These are phyloP conservation scores for Eulemur macaco DNA, from an alignment of 2,113 vertebrate species.

Conservation along the genomic window DNA sequence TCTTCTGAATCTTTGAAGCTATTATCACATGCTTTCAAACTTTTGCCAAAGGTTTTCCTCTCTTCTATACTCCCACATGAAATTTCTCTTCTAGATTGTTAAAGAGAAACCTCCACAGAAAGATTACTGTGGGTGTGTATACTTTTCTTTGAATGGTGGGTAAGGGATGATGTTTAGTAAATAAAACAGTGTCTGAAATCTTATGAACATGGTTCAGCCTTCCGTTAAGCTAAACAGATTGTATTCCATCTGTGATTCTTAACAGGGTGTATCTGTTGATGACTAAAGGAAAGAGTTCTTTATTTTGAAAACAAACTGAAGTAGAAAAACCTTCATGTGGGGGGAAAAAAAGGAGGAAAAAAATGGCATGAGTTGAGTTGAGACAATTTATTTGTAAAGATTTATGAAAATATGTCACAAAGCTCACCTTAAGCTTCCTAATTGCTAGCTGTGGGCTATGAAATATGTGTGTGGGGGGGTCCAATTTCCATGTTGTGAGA, in stretches of 20 bases:
- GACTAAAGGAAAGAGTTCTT: conserved; percentile 54
- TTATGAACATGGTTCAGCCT: conserved; percentile 18
- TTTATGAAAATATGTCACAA: conserved; percentile 61
- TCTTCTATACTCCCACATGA: conserved; percentile 37
- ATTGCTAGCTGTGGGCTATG: conserved; percentile 18
- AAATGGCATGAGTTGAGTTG: background rate
- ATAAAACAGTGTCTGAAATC: conserved; percentile 13
- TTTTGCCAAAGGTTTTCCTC: conserved; percentile 62
- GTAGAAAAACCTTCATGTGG: conserved; percentile 32
- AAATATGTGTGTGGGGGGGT: background rate
- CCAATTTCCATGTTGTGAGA: background rate
- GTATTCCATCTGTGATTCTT: conserved; percentile 41
- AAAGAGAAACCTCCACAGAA: conserved; percentile 55
- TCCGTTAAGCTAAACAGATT: conserved; percentile 55
- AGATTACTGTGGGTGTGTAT: background rate
- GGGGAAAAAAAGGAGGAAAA: background rate
- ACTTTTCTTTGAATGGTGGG: conserved; percentile 54
- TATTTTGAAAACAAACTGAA: conserved; percentile 62
- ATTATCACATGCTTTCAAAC: conserved; percentile 60
- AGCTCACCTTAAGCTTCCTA: conserved; percentile 35
- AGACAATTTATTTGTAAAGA: conserved; percentile 52
- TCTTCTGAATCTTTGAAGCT: conserved; percentile 69
- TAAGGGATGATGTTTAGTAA: conserved; percentile 57
- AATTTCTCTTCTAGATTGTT: conserved; percentile 47
- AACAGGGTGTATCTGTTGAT: conserved; percentile 50